Evolutionary conservation across 2,797 vertebrate species (phyloP).

Genomic region (Tangara arthus): DNA sequence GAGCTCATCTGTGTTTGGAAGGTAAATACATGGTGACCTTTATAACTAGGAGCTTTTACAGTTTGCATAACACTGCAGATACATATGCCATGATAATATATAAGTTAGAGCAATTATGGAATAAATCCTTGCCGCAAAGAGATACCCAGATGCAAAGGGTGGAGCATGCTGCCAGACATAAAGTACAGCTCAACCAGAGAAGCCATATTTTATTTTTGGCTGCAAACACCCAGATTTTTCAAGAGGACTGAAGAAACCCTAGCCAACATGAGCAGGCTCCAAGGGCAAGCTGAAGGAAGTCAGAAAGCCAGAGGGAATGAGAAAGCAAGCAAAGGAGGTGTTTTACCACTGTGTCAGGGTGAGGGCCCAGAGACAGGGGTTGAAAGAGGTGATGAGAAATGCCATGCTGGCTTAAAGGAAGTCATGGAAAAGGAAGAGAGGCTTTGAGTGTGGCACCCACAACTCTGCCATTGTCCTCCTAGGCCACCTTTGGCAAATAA

Average conservation of each 20-base stretch:
- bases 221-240: neutral
- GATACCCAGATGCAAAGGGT: neutral
- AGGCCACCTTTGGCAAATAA: neutral
- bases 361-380: neutral
- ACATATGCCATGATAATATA: neutral
- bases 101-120: slow-evolving; percentile 18
- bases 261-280: neutral
- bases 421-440: neutral
- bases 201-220: neutral
- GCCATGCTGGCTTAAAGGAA: neutral
- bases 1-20: neutral
- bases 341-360: neutral
- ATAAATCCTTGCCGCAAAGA: slow-evolving; percentile 47
- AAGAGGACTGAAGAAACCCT: neutral
- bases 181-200: neutral
- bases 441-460: neutral
- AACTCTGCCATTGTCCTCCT: neutral
- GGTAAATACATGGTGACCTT: slow-evolving; percentile 38
- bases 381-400: neutral
- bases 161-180: neutral
- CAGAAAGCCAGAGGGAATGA: neutral
- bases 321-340: neutral
- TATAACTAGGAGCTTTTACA: neutral
- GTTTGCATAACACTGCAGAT: slow-evolving; percentile 43
- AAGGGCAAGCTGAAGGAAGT: neutral